Base-by-base conservation (phyloP, 2,888 invertebrate species). In the Papilio gigon region DNA sequence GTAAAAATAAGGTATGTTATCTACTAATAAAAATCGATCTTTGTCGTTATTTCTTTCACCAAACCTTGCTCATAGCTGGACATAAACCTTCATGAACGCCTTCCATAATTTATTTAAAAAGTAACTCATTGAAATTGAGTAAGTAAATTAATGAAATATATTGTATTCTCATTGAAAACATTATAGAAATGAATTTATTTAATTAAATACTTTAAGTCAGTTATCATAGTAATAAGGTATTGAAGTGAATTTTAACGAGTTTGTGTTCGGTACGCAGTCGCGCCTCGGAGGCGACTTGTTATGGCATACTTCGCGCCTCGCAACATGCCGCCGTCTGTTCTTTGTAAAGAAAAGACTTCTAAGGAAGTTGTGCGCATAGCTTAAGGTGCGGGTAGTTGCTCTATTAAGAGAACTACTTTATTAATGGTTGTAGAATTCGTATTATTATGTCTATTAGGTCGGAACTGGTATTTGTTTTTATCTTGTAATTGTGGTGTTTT, bases 231-330 rank as follows among this genome's bases (percentile, higher is more conserved):
- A 50, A 50, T 50, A 27, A 27, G 5, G 14, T 14, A 8, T 4
- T 53, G 37, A 4, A 67, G n/a, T 61, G 30, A 59, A 50, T 66
- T 66, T 47, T 12, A 66, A 60, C 60, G 27, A 53, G 17, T 44
- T 22, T 22, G 22, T 12, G 11, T 2, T 40, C n/a, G 33, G 9
- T 6, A 35, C 4, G 30, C 17, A 33, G 58, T 17, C 47, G 22
- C 47, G 35, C 37, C 35, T 50, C n/a, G 6, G 42, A 42, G 58
- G 44, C 33, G 17, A 44, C 25, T 33, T 14, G 9, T 59, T 25
- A 66, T 50, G 22, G 20, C 56, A 47, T 47, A 40, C 33, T 27
- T 40, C 30, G 53, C 17, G 42, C 33, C 30, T 42, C 33, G 42
- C 42, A 30, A 30, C 58, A 33, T 35, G 33, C 14, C 56, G 20